Base-by-base conservation (phyloP, 2,888 invertebrate species). In the Caenorhabditis sinica region DNA sequence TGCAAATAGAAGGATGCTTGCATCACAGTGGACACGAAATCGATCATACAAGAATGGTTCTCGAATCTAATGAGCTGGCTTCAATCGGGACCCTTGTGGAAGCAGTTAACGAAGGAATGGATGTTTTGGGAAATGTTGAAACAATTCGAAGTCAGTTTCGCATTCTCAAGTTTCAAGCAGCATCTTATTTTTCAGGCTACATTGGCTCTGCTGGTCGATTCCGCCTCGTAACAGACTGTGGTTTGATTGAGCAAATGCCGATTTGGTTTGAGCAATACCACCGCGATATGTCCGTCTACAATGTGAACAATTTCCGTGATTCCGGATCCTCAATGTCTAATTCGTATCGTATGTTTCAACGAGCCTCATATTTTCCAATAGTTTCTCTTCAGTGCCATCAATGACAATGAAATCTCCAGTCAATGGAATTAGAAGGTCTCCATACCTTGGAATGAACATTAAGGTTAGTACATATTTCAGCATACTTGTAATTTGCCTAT, bases 11-110 rank as follows among this genome's bases (percentile, higher is more conserved):
- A 72, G 88, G 88, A 25, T 88, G 88, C 60, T 65, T 88, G 6
- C 83, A 88, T 73, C 88, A 88, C 74, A 85, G 85, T 56, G 88
- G 88, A 11, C 88, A 88, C 53, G 77, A 85, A 75, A 88, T 88
- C 13, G 87, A 87, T 74, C 86, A 86, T 15, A 76, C 82, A 1
- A 69, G 85, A 58, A 85, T 88, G 69, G 58, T 86, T 30, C 56
- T 88, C 17, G 85, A 85, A 30, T 63, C 72, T n/a, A 76, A 79
- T 53, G 88, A 88, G 84, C 76, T 85, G n/a, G 60, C 28, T 9
- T 58, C 68, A 15, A 74, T 85, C 17, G 85, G 85, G 40, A 9
- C 20, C 2, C 76, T 85, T 30, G 77, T 85, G 2, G 85, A 85
- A 1, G 77, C 74, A 20, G 74, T 85, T 3, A 82, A 85, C 45